A percentile compares a stretch with the other conserved stretches of the same genome.
These are phyloP conservation scores for Hydroisotoma schaefferi DNA, from an alignment of 2,888 invertebrate species.

Conservation along the genomic window DNA sequence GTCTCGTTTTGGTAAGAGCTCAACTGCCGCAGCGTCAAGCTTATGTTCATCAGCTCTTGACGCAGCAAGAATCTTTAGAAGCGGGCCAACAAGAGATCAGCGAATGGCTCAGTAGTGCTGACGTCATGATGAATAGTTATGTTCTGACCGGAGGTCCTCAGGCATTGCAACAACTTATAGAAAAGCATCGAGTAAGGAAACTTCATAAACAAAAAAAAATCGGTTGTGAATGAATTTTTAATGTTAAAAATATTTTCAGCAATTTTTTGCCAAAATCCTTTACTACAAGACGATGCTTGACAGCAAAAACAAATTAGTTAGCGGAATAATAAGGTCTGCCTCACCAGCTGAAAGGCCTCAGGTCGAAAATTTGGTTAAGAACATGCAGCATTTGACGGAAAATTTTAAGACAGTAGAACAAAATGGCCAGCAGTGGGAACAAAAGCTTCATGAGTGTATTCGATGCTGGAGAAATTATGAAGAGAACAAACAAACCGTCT, in stretches of 20 bases:
- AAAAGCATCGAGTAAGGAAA: constrained; percentile 71
- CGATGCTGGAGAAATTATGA: constrained; percentile 82
- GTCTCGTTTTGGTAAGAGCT: constrained; percentile 76
- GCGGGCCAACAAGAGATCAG: constrained; percentile 80
- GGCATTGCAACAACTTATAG: constrained; percentile 69
- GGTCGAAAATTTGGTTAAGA: constrained; percentile 62
- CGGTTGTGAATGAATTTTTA: not conserved
- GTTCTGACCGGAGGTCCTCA: constrained; percentile 65
- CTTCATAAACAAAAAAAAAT: not conserved
- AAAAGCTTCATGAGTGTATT: constrained; percentile 69
- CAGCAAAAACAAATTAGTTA: constrained; percentile 89
- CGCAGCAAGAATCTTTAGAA: constrained; percentile 87
- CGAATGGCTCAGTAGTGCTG: constrained; percentile 81
- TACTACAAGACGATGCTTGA: constrained; percentile 93
- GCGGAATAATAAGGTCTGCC: constrained; percentile 75
- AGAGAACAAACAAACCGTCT: constrained; percentile 71
- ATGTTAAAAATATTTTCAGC: constrained; percentile 49
- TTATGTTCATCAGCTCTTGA: constrained; percentile 73
- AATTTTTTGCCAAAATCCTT: constrained; percentile 79
- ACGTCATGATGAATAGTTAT: constrained; percentile 64
- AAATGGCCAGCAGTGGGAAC: constrained; percentile 71
- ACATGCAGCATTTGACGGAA: constrained; percentile 76
- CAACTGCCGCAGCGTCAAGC: constrained; percentile 77
- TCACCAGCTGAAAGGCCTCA: constrained; percentile 71
- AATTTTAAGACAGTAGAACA: constrained; percentile 75